Conservation (phyloP, 2,797 vertebrate species). For the Etheostoma perlongum region DNA sequence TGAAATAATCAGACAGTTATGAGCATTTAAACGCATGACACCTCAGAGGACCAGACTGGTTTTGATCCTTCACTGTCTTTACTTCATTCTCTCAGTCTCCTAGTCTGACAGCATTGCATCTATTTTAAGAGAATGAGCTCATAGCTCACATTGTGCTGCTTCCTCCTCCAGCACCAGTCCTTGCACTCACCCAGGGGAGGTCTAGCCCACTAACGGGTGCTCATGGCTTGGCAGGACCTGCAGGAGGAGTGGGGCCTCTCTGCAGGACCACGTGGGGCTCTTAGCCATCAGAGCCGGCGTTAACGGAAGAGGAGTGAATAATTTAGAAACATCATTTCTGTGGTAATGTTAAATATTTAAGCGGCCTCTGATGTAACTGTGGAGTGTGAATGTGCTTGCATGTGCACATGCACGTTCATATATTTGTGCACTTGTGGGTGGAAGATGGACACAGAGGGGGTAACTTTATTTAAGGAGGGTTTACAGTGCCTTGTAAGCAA, state of each 20-base stretch:
- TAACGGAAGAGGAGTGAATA: slow-evolving; percentile 79
- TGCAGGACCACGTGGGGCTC: slow-evolving; percentile 75
- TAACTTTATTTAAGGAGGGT: slow-evolving; percentile 70
- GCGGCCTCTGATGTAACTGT: slow-evolving; percentile 78
- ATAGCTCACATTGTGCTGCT: slow-evolving; percentile 48
- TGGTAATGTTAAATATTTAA: slow-evolving; percentile 80
- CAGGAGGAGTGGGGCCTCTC: slow-evolving; percentile 67
- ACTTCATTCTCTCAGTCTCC: slow-evolving; percentile 58
- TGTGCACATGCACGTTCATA: slow-evolving; percentile 20
- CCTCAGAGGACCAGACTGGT: slow-evolving; percentile 6
- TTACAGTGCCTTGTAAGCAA: slow-evolving; percentile 35
- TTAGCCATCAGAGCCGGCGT: slow-evolving; percentile 64
- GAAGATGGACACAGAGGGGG: slow-evolving; percentile 54
- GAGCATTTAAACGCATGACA: slow-evolving; percentile 8
- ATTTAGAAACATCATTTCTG: slow-evolving; percentile 81
- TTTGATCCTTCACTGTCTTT: slow-evolving; percentile 37
- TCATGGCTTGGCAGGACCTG: slow-evolving; percentile 66
- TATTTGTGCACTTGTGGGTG: slow-evolving; percentile 56
- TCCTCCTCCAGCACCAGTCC: slow-evolving; percentile 58
- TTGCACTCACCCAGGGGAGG: slow-evolving; percentile 68
- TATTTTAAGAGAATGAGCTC: slow-evolving; percentile 82
- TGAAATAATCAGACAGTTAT: not conserved
- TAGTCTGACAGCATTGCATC: slow-evolving; percentile 76
- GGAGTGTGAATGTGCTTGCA: slow-evolving; percentile 56
- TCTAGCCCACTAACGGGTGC: slow-evolving; percentile 72